Evolutionary conservation across 2,888 invertebrate species (phyloP).

Genomic region (Belgica antarctica): DNA sequence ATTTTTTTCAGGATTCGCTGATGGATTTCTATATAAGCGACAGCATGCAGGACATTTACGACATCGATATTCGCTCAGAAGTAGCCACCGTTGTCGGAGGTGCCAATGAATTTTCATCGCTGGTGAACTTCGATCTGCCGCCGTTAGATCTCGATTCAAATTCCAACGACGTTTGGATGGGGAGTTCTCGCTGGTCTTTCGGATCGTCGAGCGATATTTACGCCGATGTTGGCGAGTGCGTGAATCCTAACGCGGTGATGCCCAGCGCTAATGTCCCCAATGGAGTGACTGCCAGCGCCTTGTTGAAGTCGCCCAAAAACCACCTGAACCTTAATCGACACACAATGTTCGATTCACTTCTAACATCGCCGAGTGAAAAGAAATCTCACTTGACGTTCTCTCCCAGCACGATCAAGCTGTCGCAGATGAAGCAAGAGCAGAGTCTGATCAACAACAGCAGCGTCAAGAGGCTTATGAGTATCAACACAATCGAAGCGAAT

Average conservation of each 20-base stretch:
- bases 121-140: slow-evolving; percentile 53
- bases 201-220: slow-evolving; percentile 68
- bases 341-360: slow-evolving; percentile 53
- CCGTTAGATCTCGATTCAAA: slow-evolving; percentile 54
- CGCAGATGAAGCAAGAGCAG: slow-evolving; percentile 48
- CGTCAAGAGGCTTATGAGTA: slow-evolving; percentile 56
- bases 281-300: slow-evolving; percentile 17
- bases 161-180: slow-evolving; percentile 49
- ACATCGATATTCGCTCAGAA: slow-evolving; percentile 84
- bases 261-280: slow-evolving; percentile 54
- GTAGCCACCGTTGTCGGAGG: slow-evolving; percentile 77
- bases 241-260: slow-evolving; percentile 88
- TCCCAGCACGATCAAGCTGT: slow-evolving; percentile 64
- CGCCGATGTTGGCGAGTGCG: slow-evolving; percentile 67
- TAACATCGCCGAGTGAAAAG: slow-evolving; percentile 64
- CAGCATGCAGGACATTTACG: slow-evolving; percentile 85
- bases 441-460: slow-evolving; percentile 46
- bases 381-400: slow-evolving; percentile 72
- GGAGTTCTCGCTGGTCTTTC: slow-evolving; percentile 52
- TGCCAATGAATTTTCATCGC: slow-evolving; percentile 63
- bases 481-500: slow-evolving; percentile 50
- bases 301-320: slow-evolving; percentile 50
- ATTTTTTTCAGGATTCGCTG: slow-evolving; percentile 61
- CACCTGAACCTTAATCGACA: slow-evolving; percentile 49
- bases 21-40: slow-evolving; percentile 66